Percentiles rank a stretch among this genome's conserved stretches.
Evolutionary conservation across 2,113 vertebrate genomes (phyloP).

Genomic region (Neolamprologus falcicula): DNA sequence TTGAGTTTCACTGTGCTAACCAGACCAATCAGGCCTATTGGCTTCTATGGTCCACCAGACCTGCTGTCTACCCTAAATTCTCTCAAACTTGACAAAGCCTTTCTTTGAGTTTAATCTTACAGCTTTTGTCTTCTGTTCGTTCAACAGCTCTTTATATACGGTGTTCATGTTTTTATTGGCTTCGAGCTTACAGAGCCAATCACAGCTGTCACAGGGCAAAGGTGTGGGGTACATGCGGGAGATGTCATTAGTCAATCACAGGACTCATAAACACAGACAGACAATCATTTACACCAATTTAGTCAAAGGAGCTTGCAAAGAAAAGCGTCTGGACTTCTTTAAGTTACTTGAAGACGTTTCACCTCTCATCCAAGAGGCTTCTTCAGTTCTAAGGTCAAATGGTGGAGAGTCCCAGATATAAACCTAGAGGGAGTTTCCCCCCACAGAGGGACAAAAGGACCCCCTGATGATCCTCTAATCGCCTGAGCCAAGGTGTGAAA

Average conservation of each 20-base stretch:
- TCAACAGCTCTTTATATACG: background rate
- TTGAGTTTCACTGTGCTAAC: background rate
- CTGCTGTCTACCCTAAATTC: background rate
- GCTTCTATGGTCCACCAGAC: background rate
- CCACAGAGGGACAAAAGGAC: too few species aligned
- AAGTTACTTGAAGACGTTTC: rapidly evolving
- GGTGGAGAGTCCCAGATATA: rapidly evolving
- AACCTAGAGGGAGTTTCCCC: rapidly evolving
- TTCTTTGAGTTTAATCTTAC: background rate
- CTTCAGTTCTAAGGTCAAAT: too few species aligned
- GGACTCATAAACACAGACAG: background rate
- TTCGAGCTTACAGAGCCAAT: background rate
- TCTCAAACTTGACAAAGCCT: background rate
- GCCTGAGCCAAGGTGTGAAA: too few species aligned
- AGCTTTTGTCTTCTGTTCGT: background rate
- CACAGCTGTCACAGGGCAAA: background rate
- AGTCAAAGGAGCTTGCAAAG: background rate
- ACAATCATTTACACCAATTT: background rate
- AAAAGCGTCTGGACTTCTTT: too few species aligned
- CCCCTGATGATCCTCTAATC: too few species aligned
- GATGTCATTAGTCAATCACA: background rate
- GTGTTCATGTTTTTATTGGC: background rate
- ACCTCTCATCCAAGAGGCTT: too few species aligned
- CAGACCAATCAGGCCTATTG: background rate
- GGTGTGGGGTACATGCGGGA: background rate